Conservation (phyloP, 2,888 invertebrate species). For the Caenorhabditis afra region DNA sequence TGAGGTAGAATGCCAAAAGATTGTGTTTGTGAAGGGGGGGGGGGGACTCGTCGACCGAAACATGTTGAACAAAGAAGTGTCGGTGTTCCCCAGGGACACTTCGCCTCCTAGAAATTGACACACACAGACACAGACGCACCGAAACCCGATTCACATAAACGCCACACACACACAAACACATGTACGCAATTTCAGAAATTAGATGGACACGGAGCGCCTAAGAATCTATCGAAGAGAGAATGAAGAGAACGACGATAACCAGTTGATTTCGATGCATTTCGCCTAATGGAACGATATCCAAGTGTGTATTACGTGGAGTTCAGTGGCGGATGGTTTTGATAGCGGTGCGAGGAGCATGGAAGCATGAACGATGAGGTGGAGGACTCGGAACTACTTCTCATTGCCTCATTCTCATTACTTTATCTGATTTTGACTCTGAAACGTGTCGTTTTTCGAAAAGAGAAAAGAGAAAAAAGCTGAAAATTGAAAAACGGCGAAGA, state of each 20-base stretch:
- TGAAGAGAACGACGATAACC: conserved; percentile 6
- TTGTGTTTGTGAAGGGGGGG: conserved; percentile 25
- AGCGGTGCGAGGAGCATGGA: conserved; percentile 48
- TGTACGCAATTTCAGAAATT: conserved; percentile 54
- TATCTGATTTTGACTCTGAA: too few relatives aligned
- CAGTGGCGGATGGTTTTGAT: conserved; percentile 25
- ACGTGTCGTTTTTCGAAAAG: too few relatives aligned
- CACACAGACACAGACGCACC: conserved; percentile 32
- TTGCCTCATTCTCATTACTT: too few relatives aligned
- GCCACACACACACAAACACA: conserved; percentile 35
- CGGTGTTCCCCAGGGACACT: conserved; percentile 42
- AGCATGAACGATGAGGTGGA: conserved; percentile 47
- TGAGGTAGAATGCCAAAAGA: conserved; percentile 11
- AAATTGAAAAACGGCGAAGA: background rate
- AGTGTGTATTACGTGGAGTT: conserved; percentile 44
- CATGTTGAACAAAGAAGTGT: conserved; percentile 53
- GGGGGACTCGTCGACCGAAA: conserved; percentile 19
- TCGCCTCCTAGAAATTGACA: conserved; percentile 36
- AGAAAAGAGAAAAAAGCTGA: background rate
- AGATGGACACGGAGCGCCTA: conserved; percentile 14
- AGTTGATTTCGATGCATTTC: conserved; percentile 13
- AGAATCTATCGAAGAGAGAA: conserved; percentile 3
- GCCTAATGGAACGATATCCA: conserved; percentile 23
- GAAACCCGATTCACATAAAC: conserved; percentile 48
- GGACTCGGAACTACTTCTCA: conserved; percentile 21